Base-by-base conservation (phyloP, 1,140 invertebrate genomes). In the Euwallacea fornicatus region DNA sequence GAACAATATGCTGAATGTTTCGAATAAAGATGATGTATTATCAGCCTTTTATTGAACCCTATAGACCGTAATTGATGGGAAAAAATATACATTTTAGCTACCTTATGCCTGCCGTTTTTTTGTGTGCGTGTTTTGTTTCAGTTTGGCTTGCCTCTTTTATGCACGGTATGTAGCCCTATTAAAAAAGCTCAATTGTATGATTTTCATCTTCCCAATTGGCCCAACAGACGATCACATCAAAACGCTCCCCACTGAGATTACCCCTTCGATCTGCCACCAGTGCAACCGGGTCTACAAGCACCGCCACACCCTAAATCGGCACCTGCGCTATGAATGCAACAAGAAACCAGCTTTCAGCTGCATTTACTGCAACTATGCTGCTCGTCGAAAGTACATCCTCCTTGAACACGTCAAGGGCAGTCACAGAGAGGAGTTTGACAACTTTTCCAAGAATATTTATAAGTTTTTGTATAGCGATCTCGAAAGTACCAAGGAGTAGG, bases 351-450 rank as follows among this genome's bases (percentile, higher is more conserved):
- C 58, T 2, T 93, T 92, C 80, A 88, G 89, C 75, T 93, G 91
- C 82, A 90, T 90, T 9, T 90, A 91, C 81, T 93, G 91, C 43
- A 63, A 44, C 58, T 70, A 74, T 15, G 70, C 70, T 8, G 63
- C 63, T 9, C 64, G 64, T 15, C 33, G 65, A n/a, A 72, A 72
- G 41, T 72, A 72, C 46, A 72, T 67, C 13, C 47, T 72, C 11
- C 21, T 72, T 46, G 70, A 67, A n/a, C 70, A 72, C 33, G 70
- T 72, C 13, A 50, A 56, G 33, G 50, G 7, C 33, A 66, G 59
- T 15, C 70, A 72, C 42, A 62, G 46, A 15, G 70, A 72, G 7
- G 65, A 67, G 44, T 72, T 50, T 58, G 8, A 11, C 9, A 67
- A 72, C 53, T 72, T 72, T 54, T 61, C 59, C 21, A 58, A 62